Evolutionary conservation across 2,888 invertebrate genomes (phyloP).

Genomic region (Hipparchia semele): DNA sequence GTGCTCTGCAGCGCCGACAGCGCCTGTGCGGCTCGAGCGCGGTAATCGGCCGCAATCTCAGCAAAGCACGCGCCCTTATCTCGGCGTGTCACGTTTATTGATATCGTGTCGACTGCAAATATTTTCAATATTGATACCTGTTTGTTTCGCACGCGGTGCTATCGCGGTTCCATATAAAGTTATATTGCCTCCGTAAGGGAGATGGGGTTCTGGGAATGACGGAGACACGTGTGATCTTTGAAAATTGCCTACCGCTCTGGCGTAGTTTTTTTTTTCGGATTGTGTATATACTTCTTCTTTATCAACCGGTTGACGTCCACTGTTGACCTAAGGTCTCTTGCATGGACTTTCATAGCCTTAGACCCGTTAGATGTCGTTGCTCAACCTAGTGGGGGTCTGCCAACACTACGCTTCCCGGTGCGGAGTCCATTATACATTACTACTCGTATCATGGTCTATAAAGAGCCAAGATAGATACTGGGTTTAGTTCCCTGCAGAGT

Average conservation of each 20-base stretch:
- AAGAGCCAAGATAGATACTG: too few relatives aligned
- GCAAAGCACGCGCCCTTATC: constrained; percentile 60
- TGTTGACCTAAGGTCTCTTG: too few relatives aligned
- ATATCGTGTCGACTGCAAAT: constrained; percentile 46
- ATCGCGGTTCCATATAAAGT: background rate
- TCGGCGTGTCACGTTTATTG: constrained; percentile 50
- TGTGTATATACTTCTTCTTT: too few relatives aligned
- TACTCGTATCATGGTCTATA: too few relatives aligned
- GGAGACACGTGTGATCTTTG: background rate
- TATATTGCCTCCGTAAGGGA: constrained; percentile 14
- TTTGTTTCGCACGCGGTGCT: constrained; percentile 56
- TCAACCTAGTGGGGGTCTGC: too few relatives aligned
- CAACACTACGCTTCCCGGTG: too few relatives aligned
- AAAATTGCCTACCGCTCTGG: background rate
- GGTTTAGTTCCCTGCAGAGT: too few relatives aligned
- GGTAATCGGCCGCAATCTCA: constrained; percentile 63
- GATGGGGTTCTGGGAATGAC: constrained; percentile 7
- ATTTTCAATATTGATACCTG: constrained; percentile 69
- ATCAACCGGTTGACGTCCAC: too few relatives aligned
- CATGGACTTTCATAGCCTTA: too few relatives aligned
- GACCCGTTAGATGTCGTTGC: too few relatives aligned
- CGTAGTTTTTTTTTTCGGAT: background rate
- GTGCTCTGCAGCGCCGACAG: background rate
- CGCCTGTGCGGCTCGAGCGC: constrained; percentile 46
- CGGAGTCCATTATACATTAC: too few relatives aligned